Base-by-base conservation (phyloP, 1,140 invertebrate genomes). In the Trichonephila inaurata region DNA sequence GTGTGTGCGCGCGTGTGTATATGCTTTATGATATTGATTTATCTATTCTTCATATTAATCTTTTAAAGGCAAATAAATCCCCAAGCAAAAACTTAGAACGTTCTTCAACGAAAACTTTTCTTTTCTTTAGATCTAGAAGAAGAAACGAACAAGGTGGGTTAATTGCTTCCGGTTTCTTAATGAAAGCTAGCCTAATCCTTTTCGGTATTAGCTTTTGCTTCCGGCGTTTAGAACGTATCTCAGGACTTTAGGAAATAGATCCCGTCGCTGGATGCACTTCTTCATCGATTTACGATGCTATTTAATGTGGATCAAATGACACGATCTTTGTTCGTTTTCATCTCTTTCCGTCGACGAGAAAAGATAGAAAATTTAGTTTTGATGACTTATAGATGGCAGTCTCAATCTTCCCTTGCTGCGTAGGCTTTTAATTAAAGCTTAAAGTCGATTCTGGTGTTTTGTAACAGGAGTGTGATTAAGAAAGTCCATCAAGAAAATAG, bases 121-220 rank as follows among this genome's bases (percentile, higher is more conserved):
- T 85, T 85, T 85, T 21, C 21, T 85, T 18, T 8, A 60, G 12
- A 61, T 3, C 21, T 85, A 16, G 28, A 40, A 40, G 83, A 77
- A 18, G 28, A 77, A 28, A 6, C 85, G 88, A 77, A 89, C 88
- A 89, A 89, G 88, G 88, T 89, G 69, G 28, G 40, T 89, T 89
- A 89, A 89, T 89, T 89, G 88, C 88, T 89, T 89, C 88, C 88
- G 66, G 88, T 89, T 40, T 77, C 88, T 60, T 89, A 89, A 89
- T 89, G 88, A 77, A 89, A 89, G 88, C 88, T 51, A 60, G n/a
- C 88, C 69, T 72, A 89, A 72, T 77, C 88, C 88, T 77, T 89
- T 89, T 89, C 69, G 51, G 88, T 58, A 89, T 89, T 89, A 89
- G 88, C 44, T 89, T 77, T 60, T 72, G 88, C 66, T 89, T 77